phyloP scores from a whole-genome alignment of 2,113 vertebrate species.

The Phrynosoma blainvillii region DNA sequence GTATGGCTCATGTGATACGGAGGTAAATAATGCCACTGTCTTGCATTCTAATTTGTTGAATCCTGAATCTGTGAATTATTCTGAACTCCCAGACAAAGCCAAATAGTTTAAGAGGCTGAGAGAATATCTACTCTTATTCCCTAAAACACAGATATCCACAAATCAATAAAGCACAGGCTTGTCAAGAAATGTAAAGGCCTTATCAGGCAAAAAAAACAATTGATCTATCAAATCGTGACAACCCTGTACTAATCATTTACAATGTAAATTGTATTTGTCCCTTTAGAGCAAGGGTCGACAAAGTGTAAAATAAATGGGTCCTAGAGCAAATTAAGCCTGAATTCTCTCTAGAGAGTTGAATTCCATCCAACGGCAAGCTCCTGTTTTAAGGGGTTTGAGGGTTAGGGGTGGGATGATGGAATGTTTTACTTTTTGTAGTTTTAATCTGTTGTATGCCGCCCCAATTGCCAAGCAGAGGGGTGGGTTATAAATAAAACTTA shows the following conservation, averaged over 20 bases:
- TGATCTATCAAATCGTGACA: background rate
- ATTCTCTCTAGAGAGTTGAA: too few species aligned
- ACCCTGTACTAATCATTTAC: background rate
- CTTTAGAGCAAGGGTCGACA: too few species aligned
- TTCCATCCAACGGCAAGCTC: too few species aligned
- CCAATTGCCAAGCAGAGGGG: too few species aligned
- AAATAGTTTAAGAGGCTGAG: conserved; percentile 2
- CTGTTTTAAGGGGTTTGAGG: too few species aligned
- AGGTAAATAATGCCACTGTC: background rate
- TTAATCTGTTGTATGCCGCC: too few species aligned
- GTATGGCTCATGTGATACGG: background rate
- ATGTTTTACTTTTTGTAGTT: too few species aligned
- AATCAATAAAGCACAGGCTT: background rate
- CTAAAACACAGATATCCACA: background rate
- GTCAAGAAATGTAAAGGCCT: background rate
- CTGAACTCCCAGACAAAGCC: background rate
- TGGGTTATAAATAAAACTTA: too few species aligned
- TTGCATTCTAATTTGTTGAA: background rate
- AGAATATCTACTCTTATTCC: background rate
- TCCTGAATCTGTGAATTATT: background rate
- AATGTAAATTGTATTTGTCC: background rate
- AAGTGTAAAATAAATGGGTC: too few species aligned
- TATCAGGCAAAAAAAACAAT: background rate
- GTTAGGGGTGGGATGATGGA: too few species aligned
- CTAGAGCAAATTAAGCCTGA: too few species aligned